Conservation (phyloP, 2,888 invertebrate species). For the Caenorhabditis uteleia region DNA sequence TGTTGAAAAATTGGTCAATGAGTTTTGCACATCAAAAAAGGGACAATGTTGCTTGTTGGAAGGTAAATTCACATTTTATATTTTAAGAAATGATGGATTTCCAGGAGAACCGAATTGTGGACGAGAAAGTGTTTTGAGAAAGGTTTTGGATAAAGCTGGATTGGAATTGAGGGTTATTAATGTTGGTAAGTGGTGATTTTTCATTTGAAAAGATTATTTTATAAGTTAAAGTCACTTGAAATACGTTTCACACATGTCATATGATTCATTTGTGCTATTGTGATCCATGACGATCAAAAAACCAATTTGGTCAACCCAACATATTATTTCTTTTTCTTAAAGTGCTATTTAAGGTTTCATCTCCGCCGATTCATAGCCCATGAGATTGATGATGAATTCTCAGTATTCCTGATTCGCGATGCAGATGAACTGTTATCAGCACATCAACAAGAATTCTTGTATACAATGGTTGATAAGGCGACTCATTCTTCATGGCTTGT, state of each 20-base stretch:
- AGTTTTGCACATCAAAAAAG: constrained; percentile 23
- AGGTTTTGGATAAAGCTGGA: constrained; percentile 13
- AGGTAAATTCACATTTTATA: constrained; percentile 9
- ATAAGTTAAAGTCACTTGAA: too few species aligned
- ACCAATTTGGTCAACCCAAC: too few species aligned
- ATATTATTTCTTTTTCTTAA: too few species aligned
- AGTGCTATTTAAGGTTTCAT: too few species aligned
- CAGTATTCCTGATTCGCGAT: constrained; percentile 28
- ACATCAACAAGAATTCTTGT: constrained; percentile 33
- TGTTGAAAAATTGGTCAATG: constrained; percentile 23
- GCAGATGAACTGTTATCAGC: constrained; percentile 28
- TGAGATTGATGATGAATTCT: constrained; percentile 19
- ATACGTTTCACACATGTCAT: too few species aligned
- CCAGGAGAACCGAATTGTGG: constrained; percentile 29
- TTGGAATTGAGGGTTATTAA: constrained; percentile 24
- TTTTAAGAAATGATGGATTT: background rate
- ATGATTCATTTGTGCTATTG: too few species aligned
- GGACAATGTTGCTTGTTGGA: constrained; percentile 35
- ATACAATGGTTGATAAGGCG: constrained; percentile 37
- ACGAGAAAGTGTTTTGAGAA: constrained; percentile 19
- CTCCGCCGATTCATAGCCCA: too few species aligned
- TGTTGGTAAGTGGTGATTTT: constrained; percentile 11
- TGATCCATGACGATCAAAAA: too few species aligned
- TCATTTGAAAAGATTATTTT: too few species aligned
- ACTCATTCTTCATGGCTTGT: constrained; percentile 33